A percentile compares a stretch with the other conserved stretches of the same genome.
Evolutionary conservation across 2,797 vertebrate species (phyloP).

Genomic region (Acipenser oxyrinchus): DNA sequence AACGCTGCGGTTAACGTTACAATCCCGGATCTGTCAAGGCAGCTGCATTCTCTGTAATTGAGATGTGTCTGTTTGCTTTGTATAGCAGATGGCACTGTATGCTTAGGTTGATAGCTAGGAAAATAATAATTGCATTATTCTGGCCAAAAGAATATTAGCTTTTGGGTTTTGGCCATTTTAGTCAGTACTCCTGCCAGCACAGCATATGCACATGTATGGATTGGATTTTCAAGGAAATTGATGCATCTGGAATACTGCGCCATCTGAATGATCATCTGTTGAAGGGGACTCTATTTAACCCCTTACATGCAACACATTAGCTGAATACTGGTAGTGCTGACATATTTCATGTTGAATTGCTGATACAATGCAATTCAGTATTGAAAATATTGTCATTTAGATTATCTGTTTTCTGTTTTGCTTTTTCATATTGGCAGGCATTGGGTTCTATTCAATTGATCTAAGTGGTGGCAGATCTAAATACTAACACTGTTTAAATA

Average conservation of each 20-base stretch:
- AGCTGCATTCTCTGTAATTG: constrained; percentile 93
- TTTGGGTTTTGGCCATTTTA: constrained; percentile 84
- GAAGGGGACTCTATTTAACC: constrained; percentile 68
- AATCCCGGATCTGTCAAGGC: constrained; percentile 51
- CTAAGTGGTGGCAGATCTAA: too few species aligned
- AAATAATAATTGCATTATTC: constrained; percentile 97
- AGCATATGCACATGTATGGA: constrained; percentile 85
- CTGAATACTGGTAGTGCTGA: constrained; percentile 6
- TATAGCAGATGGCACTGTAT: constrained; percentile 95
- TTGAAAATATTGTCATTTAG: too few species aligned
- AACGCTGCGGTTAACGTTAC: neutral
- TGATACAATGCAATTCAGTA: too few species aligned
- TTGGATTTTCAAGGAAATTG: constrained; percentile 84
- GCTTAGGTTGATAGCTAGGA: constrained; percentile 95
- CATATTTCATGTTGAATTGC: neutral
- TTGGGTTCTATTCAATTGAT: too few species aligned
- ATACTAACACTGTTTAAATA: too few species aligned
- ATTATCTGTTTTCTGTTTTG: too few species aligned
- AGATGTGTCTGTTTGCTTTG: constrained; percentile 91
- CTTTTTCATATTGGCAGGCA: too few species aligned
- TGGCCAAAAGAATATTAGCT: constrained; percentile 87
- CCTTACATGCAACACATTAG: constrained; percentile 44
- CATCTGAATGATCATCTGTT: constrained; percentile 83
- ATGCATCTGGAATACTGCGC: constrained; percentile 83
- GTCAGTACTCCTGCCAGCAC: constrained; percentile 75